Conservation (phyloP, 1,140 invertebrate genomes). For the Pseudomyrmex sp. region DNA sequence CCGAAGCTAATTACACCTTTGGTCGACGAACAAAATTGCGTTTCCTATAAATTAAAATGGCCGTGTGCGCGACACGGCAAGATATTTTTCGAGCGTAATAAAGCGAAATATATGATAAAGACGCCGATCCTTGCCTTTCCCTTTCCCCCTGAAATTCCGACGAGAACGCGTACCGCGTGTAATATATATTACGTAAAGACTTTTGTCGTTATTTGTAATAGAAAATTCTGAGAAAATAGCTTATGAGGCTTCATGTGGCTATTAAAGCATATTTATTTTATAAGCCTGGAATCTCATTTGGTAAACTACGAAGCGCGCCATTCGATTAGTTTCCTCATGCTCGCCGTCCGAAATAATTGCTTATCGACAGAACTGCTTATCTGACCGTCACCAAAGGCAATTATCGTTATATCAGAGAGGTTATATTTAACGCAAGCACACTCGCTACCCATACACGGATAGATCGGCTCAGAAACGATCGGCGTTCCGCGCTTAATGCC, state of each 20-base stretch:
- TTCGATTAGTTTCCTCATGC: slow-evolving; percentile 19
- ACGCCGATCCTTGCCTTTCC: background rate
- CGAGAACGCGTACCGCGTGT: no score
- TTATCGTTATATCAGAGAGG: slow-evolving; percentile 18
- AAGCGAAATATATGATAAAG: slow-evolving; percentile 62
- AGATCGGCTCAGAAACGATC: slow-evolving; percentile 10
- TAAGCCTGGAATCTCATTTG: slow-evolving; percentile 6
- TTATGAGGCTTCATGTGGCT: no score
- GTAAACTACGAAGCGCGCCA: background rate
- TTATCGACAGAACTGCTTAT: slow-evolving; percentile 16
- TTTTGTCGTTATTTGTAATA: no score
- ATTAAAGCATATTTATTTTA: slow-evolving; percentile 13
- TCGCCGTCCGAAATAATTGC: slow-evolving; percentile 15
- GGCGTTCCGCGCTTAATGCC: background rate
- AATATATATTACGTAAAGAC: no score
- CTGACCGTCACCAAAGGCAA: background rate
- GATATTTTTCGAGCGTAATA: slow-evolving; percentile 61
- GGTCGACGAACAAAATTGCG: slow-evolving; percentile 55
- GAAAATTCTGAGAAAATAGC: no score
- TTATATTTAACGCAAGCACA: background rate
- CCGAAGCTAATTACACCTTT: slow-evolving; percentile 70
- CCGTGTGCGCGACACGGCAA: slow-evolving; percentile 40
- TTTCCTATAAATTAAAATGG: slow-evolving; percentile 69
- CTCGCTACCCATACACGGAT: background rate
- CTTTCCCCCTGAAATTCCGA: no score